These are phyloP conservation scores for Andrena minutula DNA, from an alignment of 2,888 invertebrate genomes.

Conservation along the genomic window DNA sequence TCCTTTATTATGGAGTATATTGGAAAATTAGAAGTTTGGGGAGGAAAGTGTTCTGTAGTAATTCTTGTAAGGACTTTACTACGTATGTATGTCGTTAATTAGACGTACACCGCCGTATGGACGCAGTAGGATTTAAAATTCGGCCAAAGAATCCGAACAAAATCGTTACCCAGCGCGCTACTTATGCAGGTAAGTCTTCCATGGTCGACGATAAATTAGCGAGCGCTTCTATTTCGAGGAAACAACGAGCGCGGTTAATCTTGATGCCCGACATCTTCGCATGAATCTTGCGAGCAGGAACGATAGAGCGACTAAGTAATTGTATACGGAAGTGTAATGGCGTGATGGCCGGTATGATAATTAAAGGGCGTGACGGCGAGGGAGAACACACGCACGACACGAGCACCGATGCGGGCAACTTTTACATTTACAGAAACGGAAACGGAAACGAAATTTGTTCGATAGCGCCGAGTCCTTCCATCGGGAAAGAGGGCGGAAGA, in stretches of 20 bases:
- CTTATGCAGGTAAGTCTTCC: slow-evolving; percentile 11
- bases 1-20: too few species aligned
- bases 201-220: slow-evolving; percentile 43
- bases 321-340: slow-evolving; percentile 73
- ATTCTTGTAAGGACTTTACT: too few species aligned
- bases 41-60: too few species aligned
- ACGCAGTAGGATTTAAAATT: neutral
- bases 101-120: neutral
- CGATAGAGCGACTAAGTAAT: slow-evolving; percentile 71
- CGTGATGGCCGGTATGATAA: slow-evolving; percentile 73
- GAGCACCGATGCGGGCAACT: slow-evolving; percentile 39
- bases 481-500: neutral
- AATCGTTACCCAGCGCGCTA: slow-evolving; percentile 1
- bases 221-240: slow-evolving; percentile 58
- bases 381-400: slow-evolving; percentile 57
- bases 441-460: slow-evolving; percentile 46
- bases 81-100: neutral
- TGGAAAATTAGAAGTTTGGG: too few species aligned
- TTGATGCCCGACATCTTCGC: slow-evolving; percentile 63
- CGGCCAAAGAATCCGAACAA: neutral
- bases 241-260: slow-evolving; percentile 54
- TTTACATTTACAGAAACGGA: slow-evolving; percentile 45
- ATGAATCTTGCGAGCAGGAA: slow-evolving; percentile 55
- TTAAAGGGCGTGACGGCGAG: slow-evolving; percentile 74
- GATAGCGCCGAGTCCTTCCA: slow-evolving; percentile 18